These are phyloP conservation scores for Falco berigora DNA, from an alignment of 2,797 vertebrate genomes.

Conservation along the genomic window DNA sequence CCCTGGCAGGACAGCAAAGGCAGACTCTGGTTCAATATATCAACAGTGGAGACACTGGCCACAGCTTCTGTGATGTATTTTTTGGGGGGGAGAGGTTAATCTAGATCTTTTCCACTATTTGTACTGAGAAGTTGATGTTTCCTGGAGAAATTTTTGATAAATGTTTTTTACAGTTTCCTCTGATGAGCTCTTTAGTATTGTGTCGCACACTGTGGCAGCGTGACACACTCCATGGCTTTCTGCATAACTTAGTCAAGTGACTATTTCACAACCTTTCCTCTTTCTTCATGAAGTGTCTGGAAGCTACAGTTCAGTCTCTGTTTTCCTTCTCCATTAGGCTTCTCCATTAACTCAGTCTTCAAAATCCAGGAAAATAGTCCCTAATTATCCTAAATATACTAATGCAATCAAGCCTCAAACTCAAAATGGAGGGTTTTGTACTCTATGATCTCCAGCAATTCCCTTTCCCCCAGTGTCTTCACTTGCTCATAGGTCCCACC, in stretches of 20 bases:
- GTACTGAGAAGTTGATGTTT: neutral
- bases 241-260: neutral
- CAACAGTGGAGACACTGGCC: neutral
- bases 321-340: neutral
- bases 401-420: neutral
- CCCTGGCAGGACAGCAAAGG: neutral
- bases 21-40: neutral
- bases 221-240: neutral
- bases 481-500: neutral
- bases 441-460: neutral
- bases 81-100: neutral
- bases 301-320: neutral
- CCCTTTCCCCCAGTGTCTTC: neutral
- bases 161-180: neutral
- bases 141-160: neutral
- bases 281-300: neutral
- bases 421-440: neutral
- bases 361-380: neutral
- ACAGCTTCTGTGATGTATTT: neutral
- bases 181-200: neutral
- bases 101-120: neutral
- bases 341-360: neutral
- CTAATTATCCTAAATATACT: neutral
- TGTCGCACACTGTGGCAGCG: fast-evolving
- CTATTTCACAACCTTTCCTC: neutral